Evolutionary conservation across 2,888 invertebrate species (phyloP), one percentile per base, ranked within the genome.

Genomic region (Hirtodrosophila cameraria): DNA sequence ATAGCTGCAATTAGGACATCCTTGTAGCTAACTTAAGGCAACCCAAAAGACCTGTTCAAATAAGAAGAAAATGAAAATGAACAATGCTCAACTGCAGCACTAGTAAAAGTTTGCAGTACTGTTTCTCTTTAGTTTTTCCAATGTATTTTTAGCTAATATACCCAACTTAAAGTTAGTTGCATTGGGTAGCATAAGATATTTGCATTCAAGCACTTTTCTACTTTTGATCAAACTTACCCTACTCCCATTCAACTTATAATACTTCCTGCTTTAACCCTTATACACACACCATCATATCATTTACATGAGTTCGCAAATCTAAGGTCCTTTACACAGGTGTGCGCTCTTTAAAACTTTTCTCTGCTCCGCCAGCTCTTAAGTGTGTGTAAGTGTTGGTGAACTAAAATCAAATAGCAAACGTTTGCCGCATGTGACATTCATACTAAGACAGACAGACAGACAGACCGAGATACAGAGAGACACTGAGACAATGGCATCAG

Each of bases 391-490:
- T 72, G 41, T 41, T 46, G 69, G 12, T 39, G 31, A 33, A 53
- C 65, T 53, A 39, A 80, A 65, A 65, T 80, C 65, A 76, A 83
- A 73, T 49, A 43, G 57, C 69, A 65, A 49, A 69, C 50, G n/a
- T 48, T n/a, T 30, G 30, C 18, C 70, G 60, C 57, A 41, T 60
- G 46, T 60, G 75, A 58, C 61, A 76, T 64, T 65, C 59, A 69
- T 60, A 52, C 49, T 16, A 45, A 49, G 48, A 33, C 39, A 28
- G 18, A 31, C n/a, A n/a, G n/a, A n/a, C n/a, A n/a, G n/a, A n/a
- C n/a, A n/a, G n/a, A n/a, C n/a, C n/a, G n/a, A n/a, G n/a, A n/a
- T n/a, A n/a, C n/a, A n/a, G n/a, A n/a, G n/a, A n/a, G n/a, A n/a
- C n/a, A n/a, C n/a, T n/a, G n/a, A n/a, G 48, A 43, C 43, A 59